Conservation (phyloP, 2,888 invertebrate species). For the Cantharis lateralis region DNA sequence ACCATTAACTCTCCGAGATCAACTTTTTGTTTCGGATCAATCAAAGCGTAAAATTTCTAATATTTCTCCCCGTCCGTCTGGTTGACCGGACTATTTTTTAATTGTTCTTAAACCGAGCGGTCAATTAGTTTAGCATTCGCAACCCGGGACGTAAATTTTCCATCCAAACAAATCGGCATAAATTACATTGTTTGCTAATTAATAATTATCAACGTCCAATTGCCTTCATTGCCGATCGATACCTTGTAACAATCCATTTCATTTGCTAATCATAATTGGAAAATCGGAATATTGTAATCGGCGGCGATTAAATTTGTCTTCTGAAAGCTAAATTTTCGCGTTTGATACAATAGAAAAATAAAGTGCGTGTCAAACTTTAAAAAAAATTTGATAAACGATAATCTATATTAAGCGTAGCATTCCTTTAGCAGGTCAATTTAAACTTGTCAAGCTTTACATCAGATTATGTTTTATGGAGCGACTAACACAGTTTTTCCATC, state of each 20-base stretch:
- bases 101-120: no score
- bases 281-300: neutral
- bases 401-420: conserved; percentile 14
- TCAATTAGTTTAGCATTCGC: no score
- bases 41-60: neutral
- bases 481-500: conserved; percentile 17
- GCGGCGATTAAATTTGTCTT: neutral
- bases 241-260: neutral
- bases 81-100: no score
- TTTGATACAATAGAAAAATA: neutral
- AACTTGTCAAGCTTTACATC: conserved; percentile 28
- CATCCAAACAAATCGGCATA: neutral
- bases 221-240: neutral
- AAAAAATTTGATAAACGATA: conserved; percentile 14
- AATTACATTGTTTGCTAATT: neutral
- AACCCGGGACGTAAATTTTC: neutral
- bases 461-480: conserved; percentile 23
- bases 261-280: neutral
- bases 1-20: neutral
- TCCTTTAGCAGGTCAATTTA: conserved; percentile 24
- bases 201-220: neutral
- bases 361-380: neutral
- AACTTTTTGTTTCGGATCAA: neutral
- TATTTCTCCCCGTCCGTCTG: no score
- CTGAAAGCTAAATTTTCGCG: neutral